Base-by-base conservation (phyloP, 2,888 invertebrate genomes). In the Papilio protenor region DNA sequence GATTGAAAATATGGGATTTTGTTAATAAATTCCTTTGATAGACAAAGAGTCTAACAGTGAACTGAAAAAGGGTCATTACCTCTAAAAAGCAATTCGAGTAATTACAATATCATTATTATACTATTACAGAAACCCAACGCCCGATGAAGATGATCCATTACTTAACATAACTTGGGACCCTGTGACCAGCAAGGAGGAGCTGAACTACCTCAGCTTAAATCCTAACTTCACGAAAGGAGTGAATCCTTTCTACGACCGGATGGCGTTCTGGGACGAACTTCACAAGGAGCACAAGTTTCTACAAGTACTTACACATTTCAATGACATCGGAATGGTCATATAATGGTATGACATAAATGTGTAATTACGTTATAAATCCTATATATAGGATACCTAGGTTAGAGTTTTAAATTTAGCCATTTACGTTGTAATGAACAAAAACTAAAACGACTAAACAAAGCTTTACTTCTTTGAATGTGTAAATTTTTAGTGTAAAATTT, bases 211-310 rank as follows among this genome's bases (percentile, higher is more conserved):
- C 21, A 90, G 90, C 80, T 94, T 95, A 80, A 92, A 91, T 1
- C 84, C 89, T 27, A 92, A 94, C 81, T 86, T 95, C 18, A 93
- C 93, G 2, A 92, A 92, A 80, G 94, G 94, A 10, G 87, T 88
- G 77, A 93, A 93, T 80, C 94, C 94, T 2, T 93, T 91, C 80
- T 81, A 87, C n/a, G 93, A 93, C 52, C 86, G 94, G 82, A 93
- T 94, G 93, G 81, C 84, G 16, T 93, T 94, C 83, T 95, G 95
- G 95, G 94, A 95, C 52, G 81, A 91, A 61, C 85, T 95, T 8
- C 91, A 92, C 78, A 85, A 86, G 77, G 90, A 92, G 81, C 87
- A 92, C 81, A 84, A 84, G 73, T 89, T 92, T 66, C 82, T 92
- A 12, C 90, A 89, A 84, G 84, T 89, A 61, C 80, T 91, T 23